These are phyloP conservation scores for Mus pahari DNA, from an alignment of 2,113 vertebrate genomes.

Conservation along the genomic window DNA sequence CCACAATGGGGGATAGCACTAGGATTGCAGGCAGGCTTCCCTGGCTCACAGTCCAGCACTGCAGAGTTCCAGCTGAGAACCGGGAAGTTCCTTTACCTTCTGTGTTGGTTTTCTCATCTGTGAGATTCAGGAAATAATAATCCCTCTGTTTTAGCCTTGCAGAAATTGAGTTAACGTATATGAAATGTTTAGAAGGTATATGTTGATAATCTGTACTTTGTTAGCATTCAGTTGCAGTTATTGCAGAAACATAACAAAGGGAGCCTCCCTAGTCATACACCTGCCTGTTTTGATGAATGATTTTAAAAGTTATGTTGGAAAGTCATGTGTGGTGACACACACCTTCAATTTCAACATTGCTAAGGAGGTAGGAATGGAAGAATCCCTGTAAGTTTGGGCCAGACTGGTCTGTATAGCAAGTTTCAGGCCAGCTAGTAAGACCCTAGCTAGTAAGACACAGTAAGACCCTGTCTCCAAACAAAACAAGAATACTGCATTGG, in stretches of 20 bases:
- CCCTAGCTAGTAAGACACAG: too few relatives aligned
- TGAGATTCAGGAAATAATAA: background rate
- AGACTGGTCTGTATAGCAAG: background rate
- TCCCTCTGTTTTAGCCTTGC: background rate
- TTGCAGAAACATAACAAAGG: constrained; percentile 20
- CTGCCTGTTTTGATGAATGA: background rate
- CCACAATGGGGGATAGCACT: background rate
- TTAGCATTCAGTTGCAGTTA: constrained; percentile 15
- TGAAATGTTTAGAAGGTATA: background rate
- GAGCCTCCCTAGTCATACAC: background rate
- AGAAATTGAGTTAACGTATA: background rate
- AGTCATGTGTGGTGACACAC: background rate
- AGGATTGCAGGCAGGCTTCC: background rate
- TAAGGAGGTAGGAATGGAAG: background rate
- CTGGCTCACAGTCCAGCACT: background rate
- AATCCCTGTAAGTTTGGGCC: background rate
- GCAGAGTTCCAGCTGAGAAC: background rate
- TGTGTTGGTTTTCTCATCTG: background rate
- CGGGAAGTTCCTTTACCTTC: background rate
- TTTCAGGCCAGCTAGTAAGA: background rate
- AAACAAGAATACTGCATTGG: background rate
- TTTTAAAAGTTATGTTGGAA: constrained; percentile 25
- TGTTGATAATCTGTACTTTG: background rate
- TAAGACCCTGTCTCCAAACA: background rate
- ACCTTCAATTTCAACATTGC: background rate